Evolutionary conservation across 2,888 invertebrate genomes (phyloP).

Genomic region (Philhelius pedissequus): DNA sequence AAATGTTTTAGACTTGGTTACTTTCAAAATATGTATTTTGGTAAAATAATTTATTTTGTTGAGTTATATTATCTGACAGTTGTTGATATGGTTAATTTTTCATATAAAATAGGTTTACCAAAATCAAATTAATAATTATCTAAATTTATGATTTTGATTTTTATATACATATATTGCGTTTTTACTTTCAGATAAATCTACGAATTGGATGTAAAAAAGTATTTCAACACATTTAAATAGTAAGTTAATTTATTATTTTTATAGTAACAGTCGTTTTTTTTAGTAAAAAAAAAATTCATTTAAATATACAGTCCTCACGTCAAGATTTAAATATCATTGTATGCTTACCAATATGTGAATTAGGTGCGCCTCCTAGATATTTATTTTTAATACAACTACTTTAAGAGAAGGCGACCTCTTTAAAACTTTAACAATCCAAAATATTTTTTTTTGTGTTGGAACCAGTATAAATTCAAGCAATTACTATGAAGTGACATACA

Average conservation of each 20-base stretch:
- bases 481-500: too few relatives aligned
- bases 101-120: slow-evolving; percentile 19
- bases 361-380: too few relatives aligned
- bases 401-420: too few relatives aligned
- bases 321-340: too few relatives aligned
- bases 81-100: slow-evolving; percentile 35
- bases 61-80: slow-evolving; percentile 35
- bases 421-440: too few relatives aligned
- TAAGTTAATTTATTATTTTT: neutral
- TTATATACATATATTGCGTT: neutral
- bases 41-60: neutral
- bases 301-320: too few relatives aligned
- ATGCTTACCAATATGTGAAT: too few relatives aligned
- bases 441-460: too few relatives aligned
- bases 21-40: neutral
- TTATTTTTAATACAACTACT: too few relatives aligned
- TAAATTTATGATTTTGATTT: neutral
- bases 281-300: too few relatives aligned
- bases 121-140: slow-evolving; percentile 14
- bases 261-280: too few relatives aligned
- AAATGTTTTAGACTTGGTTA: neutral
- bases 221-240: neutral
- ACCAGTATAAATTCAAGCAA: too few relatives aligned
- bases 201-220: neutral
- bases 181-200: slow-evolving; percentile 32